Conservation (phyloP, 2,888 invertebrate species). For the Cyclophora punctaria region DNA sequence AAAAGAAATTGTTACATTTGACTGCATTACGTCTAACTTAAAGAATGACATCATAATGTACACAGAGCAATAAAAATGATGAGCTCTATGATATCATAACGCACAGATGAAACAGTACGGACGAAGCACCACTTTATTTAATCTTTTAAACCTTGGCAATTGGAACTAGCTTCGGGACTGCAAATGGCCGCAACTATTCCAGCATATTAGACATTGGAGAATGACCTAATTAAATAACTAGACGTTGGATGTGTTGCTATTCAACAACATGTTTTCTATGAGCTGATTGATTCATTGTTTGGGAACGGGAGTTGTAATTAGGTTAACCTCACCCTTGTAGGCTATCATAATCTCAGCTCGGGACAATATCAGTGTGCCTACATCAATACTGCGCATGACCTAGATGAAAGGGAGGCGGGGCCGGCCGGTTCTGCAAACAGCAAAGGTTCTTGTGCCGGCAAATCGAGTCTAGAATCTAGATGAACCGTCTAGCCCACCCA, state of each 20-base stretch:
- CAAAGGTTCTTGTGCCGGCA: conserved; percentile 32
- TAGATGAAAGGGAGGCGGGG: conserved; percentile 47
- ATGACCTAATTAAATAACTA: neutral
- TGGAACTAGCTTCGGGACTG: conserved; percentile 5
- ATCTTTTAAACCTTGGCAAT: conserved; percentile 22
- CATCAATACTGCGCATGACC: conserved; percentile 47
- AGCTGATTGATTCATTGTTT: too few species aligned
- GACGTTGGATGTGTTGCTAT: neutral
- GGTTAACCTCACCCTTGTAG: conserved; percentile 19
- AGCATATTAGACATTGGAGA: conserved; percentile 6
- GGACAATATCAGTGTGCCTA: conserved; percentile 30
- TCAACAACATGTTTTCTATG: neutral
- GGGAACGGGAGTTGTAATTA: conserved; percentile 5
- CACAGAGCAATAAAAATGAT: conserved; percentile 30
- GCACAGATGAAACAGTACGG: conserved; percentile 21
- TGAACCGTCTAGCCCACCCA: conserved; percentile 9
- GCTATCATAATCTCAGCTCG: conserved; percentile 25
- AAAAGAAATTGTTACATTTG: conserved; percentile 8
- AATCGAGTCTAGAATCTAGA: conserved; percentile 27
- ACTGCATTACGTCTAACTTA: conserved; percentile 21
- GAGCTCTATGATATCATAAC: conserved; percentile 36
- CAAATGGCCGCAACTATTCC: conserved; percentile 9
- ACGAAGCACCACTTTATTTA: conserved; percentile 18
- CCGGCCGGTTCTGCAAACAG: conserved; percentile 35
- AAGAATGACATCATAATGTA: conserved; percentile 35